phyloP scores from a whole-genome alignment of 2,797 vertebrate genomes.

The Emydoidea blandingii region DNA sequence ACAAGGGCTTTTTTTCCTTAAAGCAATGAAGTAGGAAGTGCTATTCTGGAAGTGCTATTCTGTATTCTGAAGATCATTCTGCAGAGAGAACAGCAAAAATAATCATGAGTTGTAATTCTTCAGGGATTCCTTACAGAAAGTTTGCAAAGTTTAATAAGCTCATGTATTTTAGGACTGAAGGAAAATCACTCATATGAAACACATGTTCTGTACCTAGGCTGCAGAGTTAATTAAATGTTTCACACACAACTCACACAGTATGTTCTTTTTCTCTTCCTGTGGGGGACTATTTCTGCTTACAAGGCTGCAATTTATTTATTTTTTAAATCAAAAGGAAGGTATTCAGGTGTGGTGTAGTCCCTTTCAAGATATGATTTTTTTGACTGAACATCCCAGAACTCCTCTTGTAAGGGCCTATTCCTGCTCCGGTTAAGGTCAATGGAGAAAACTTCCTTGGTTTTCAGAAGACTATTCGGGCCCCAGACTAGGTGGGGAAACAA shows the following conservation, averaged over 20 bases:
- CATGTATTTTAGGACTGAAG: not conserved
- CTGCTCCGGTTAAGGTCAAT: not conserved
- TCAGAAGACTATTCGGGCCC: slow-evolving; percentile 18
- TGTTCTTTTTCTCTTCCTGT: not conserved
- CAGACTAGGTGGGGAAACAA: not conserved
- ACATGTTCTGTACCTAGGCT: not conserved
- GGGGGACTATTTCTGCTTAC: slow-evolving; percentile 1
- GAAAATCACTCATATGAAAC: slow-evolving; percentile 23
- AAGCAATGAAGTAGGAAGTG: not conserved
- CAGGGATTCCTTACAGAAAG: not conserved
- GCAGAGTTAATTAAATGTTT: slow-evolving; percentile 25
- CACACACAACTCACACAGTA: not conserved
- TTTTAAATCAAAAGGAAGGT: slow-evolving; percentile 9
- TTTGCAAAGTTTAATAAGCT: slow-evolving; percentile 8
- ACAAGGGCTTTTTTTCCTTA: not conserved
- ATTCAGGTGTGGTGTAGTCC: not conserved
- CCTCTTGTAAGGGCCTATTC: slow-evolving; percentile 6
- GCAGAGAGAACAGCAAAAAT: not conserved
- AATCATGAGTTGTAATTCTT: slow-evolving; percentile 3
- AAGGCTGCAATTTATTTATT: not conserved
- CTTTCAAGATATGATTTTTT: slow-evolving; percentile 36
- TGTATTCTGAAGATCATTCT: slow-evolving; percentile 1
- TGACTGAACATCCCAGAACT: not conserved
- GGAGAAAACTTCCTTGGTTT: not conserved
- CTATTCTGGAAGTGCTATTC: not conserved